Conservation (phyloP, 2,797 vertebrate species). For the Nyctibius grandis region DNA sequence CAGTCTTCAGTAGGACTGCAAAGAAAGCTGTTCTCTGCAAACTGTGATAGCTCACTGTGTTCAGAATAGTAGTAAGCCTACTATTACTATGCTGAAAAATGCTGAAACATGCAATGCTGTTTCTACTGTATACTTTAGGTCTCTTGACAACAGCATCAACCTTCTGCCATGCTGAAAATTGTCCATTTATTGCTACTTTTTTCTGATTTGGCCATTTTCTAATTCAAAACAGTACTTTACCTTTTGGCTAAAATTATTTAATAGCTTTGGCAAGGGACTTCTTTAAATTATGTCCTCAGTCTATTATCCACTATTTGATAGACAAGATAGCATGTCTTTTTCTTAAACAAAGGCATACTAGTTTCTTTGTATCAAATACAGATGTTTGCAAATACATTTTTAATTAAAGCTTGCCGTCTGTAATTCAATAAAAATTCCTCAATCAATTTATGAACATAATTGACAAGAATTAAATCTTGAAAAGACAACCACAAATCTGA, state of each 20-base stretch:
- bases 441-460: not conserved
- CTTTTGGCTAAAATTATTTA: not conserved
- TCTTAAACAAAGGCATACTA: not conserved
- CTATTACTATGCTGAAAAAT: too few relatives aligned
- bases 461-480: not conserved
- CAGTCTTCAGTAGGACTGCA: not conserved
- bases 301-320: not conserved
- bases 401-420: not conserved
- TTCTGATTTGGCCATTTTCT: not conserved
- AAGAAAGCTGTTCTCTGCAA: not conserved
- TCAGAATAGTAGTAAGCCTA: not conserved
- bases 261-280: not conserved
- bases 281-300: not conserved
- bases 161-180: not conserved
- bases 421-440: not conserved
- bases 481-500: not conserved
- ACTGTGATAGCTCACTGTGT: not conserved
- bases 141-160: not conserved
- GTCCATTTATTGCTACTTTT: not conserved
- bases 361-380: not conserved
- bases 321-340: not conserved
- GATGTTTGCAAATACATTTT: not conserved
- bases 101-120: not conserved
- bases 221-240: not conserved
- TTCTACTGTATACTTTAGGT: not conserved